Base-by-base conservation (phyloP, 2,113 vertebrate species). In the Ardeotis arabs region DNA sequence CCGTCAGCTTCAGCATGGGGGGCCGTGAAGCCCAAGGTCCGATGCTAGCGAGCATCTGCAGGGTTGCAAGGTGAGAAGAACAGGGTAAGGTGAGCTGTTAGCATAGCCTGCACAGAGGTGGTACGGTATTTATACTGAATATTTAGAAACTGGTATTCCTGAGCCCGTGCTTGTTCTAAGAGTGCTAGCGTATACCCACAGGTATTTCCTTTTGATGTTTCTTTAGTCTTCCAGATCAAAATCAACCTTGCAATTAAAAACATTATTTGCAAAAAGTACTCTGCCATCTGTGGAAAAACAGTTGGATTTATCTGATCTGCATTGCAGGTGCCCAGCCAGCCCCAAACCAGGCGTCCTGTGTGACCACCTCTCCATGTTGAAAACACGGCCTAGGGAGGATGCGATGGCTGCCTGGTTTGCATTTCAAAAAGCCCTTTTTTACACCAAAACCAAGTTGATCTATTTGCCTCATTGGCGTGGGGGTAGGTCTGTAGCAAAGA, bases 151-250 rank as follows among this genome's bases (percentile, higher is more conserved):
- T 39, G 82, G n/a, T 68, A 72, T 95, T 96, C 87, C 37, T 12
- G 93, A 96, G 94, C 35, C 93, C 9, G 5, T 69, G 90, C 92
- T 47, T 63, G 76, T 86, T 89, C 69, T 15, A 37, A 53, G 68
- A 93, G 52, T 8, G 0, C 78, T 39, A 41, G 13, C 9, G 5
- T 28, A 62, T 22, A 49, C 90, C 73, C 76, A 55, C 76, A 74
- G 83, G 59, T 90, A 45, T 82, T 87, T 60, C 44, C 63, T 60
- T 95, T 96, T 87, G 95, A 94, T 95, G 85, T 89, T 94, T 67
- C 91, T 85, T 80, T 60, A 44, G 3, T 55, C 72, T 82, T 89
- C 52, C 20, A 94, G 91, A 96, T 94, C 91, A 94, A 94, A 93
- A 95, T 95, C 94, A 81, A 69, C 78, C 72, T 75, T 28, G 84